Evolutionary conservation across 2,888 invertebrate species (phyloP).

Genomic region (Papilio demoleus): DNA sequence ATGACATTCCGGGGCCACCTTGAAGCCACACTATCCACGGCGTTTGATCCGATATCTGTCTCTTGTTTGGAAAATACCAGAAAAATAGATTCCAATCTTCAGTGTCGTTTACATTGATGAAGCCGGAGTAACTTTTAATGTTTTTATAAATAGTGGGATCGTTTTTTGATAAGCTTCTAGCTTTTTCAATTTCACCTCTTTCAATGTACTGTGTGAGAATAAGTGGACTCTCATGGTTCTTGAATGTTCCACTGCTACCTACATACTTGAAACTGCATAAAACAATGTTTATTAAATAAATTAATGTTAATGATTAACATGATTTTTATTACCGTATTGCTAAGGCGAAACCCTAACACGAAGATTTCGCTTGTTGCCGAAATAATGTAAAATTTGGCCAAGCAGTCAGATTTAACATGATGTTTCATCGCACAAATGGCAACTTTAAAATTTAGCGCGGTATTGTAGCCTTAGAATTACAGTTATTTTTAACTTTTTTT

Average conservation of each 20-base stretch:
- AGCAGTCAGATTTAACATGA: too few relatives aligned
- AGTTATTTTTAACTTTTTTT: too few relatives aligned
- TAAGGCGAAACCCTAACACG: too few relatives aligned
- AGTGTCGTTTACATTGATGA: slow-evolving; percentile 85
- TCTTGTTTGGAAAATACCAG: slow-evolving; percentile 87
- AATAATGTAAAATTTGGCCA: too few relatives aligned
- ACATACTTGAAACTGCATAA: background rate
- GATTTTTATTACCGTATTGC: too few relatives aligned
- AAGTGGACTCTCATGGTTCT: slow-evolving; percentile 55
- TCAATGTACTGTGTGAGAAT: slow-evolving; percentile 69
- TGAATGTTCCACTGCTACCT: slow-evolving; percentile 8
- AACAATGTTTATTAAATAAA: background rate
- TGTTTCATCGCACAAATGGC: too few relatives aligned
- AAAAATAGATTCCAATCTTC: slow-evolving; percentile 88
- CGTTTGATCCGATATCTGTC: slow-evolving; percentile 52
- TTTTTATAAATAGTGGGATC: slow-evolving; percentile 43
- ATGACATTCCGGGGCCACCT: slow-evolving; percentile 72
- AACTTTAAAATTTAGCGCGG: too few relatives aligned
- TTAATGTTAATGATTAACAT: background rate
- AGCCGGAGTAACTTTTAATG: slow-evolving; percentile 56
- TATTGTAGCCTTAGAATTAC: too few relatives aligned
- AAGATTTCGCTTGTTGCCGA: too few relatives aligned
- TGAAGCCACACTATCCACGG: slow-evolving; percentile 74
- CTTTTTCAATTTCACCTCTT: slow-evolving; percentile 60
- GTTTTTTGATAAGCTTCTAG: slow-evolving; percentile 51